These are phyloP conservation scores for Cosmorhoe ocellata DNA, from an alignment of 2,888 invertebrate species.

Conservation along the genomic window DNA sequence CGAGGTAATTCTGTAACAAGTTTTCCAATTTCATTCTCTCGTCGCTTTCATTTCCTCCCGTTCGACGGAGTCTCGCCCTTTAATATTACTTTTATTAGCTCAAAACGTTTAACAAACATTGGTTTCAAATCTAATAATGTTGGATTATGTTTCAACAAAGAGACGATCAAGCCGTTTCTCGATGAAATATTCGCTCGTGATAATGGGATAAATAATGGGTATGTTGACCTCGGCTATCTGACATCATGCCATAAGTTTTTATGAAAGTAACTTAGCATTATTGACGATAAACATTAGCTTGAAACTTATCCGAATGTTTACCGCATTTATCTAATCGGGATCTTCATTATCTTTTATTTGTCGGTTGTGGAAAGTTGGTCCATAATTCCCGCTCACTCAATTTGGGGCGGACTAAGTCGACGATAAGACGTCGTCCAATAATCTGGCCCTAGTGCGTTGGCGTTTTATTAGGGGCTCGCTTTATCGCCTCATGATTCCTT, in stretches of 20 bases:
- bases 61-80: slow-evolving; percentile 61
- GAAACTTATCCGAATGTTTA: slow-evolving; percentile 52
- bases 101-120: slow-evolving; percentile 79
- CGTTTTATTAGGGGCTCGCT: slow-evolving; percentile 69
- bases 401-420: slow-evolving; percentile 69
- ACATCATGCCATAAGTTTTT: slow-evolving; percentile 32
- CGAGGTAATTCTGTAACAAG: slow-evolving; percentile 77
- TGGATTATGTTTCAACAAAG: slow-evolving; percentile 60
- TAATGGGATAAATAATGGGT: slow-evolving; percentile 22
- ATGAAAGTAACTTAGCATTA: slow-evolving; percentile 33
- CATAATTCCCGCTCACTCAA: slow-evolving; percentile 76
- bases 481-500: slow-evolving; percentile 67
- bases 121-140: slow-evolving; percentile 71
- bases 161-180: slow-evolving; percentile 37
- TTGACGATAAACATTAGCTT: slow-evolving; percentile 34
- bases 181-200: slow-evolving; percentile 21
- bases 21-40: slow-evolving; percentile 82
- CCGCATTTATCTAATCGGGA: slow-evolving; percentile 70
- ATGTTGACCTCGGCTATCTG: slow-evolving; percentile 29
- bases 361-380: slow-evolving; percentile 67
- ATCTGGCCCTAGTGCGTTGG: slow-evolving; percentile 64
- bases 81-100: slow-evolving; percentile 81
- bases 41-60: slow-evolving; percentile 78
- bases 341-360: slow-evolving; percentile 76
- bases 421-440: slow-evolving; percentile 73